Base-by-base conservation (phyloP, 2,113 vertebrate genomes). In the Mobula hypostoma region DNA sequence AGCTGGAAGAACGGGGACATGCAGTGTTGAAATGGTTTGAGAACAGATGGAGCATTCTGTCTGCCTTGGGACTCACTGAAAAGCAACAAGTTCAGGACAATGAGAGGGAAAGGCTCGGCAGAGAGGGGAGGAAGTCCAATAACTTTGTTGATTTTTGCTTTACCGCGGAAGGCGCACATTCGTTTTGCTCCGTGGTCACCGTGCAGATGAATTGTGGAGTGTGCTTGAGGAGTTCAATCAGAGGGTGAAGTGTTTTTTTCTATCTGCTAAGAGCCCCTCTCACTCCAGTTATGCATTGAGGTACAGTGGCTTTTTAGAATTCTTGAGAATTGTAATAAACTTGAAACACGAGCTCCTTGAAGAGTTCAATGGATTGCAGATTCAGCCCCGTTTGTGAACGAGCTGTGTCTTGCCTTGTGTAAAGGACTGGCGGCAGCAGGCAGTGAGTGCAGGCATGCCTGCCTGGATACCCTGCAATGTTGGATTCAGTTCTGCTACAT, bases 21-120 rank as follows among this genome's bases (percentile, higher is more conserved):
- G 88, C 21, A 29, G 91, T 9, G 70, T 29, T 93, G 24, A 74
- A 93, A 29, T 74, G 74, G 68, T 93, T 40, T 70, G 21, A 76
- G 68, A 93, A 56, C 91, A 93, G 91, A 93, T 93, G 91, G 91
- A 74, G 68, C 0, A 74, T 76, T 48, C 72, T 48, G 8, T 70
- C 27, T 11, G 88, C 8, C 36, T 27, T 11, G 68, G 17, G 68
- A 14, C 91, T 74, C 17, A 12, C 68, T 19, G 1, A 32, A 76
- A 93, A 93, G 70, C 91, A 93, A 93, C 91, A 93, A 93, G 91
- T 93, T 5, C 36, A 29, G 66, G 68, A 72, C 24, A 56, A 93
- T 48, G 32, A 27, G 32, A 48, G 66, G 0, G 40, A 56, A 93
- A 56, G 91, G 6, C 66, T 74, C 9, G 12, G 8, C 48, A 21